Conservation (phyloP, 2,797 vertebrate genomes). For the Selene dorsalis region DNA sequence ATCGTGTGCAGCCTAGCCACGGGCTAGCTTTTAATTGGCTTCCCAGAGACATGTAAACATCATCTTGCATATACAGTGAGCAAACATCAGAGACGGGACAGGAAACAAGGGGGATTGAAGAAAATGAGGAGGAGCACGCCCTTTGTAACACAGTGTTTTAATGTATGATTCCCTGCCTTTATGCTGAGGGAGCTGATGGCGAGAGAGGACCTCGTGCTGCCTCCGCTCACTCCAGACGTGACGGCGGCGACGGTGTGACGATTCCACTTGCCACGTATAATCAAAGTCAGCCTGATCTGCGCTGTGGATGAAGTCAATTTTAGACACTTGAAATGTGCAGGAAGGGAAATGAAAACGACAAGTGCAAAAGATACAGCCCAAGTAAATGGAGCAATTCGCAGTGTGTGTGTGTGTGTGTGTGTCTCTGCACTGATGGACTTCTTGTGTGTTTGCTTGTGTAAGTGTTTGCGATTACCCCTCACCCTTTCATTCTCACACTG, state of each 20-base stretch:
- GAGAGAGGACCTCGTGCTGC: slow-evolving; percentile 39
- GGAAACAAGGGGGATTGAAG: slow-evolving; percentile 26
- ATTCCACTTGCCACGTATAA: slow-evolving; percentile 24
- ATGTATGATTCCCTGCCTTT: slow-evolving; percentile 27
- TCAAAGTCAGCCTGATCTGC: slow-evolving; percentile 31
- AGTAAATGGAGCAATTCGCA: slow-evolving; percentile 32
- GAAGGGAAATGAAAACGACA: slow-evolving; percentile 1
- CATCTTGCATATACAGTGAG: slow-evolving; percentile 64
- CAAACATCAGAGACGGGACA: slow-evolving; percentile 57
- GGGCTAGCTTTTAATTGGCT: slow-evolving; percentile 82
- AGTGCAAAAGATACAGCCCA: slow-evolving; percentile 7
- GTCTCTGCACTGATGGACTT: slow-evolving; percentile 18
- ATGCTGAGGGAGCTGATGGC: slow-evolving; percentile 9
- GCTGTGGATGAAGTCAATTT: slow-evolving; percentile 31
- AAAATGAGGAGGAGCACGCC: slow-evolving; percentile 24
- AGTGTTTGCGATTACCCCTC: slow-evolving; percentile 23
- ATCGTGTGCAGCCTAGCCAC: slow-evolving; percentile 69
- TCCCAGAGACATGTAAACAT: slow-evolving; percentile 76
- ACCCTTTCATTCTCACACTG: background rate
- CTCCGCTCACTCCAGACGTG: slow-evolving; percentile 12
- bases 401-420: background rate
- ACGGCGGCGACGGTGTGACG: background rate
- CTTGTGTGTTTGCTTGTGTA: slow-evolving; percentile 8
- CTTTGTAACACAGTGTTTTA: slow-evolving; percentile 26
- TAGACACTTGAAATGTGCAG: slow-evolving; percentile 27